phyloP scores from a whole-genome alignment of 2,113 vertebrate species.

The Sturnira hondurensis region DNA sequence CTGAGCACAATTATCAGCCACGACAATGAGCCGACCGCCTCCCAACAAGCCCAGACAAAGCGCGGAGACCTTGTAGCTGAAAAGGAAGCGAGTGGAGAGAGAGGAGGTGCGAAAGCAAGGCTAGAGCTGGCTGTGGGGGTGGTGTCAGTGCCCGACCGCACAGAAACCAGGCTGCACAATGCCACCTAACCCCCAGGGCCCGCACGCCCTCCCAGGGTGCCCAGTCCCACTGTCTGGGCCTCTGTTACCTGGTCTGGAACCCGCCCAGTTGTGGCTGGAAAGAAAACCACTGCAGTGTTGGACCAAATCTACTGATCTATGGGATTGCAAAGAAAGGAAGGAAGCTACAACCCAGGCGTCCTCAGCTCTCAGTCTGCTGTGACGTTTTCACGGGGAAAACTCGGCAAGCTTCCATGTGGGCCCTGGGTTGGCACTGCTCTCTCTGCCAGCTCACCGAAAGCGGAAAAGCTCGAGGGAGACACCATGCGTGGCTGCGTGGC shows the following conservation, averaged over 20 bases:
- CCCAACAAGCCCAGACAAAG: constrained; percentile 30
- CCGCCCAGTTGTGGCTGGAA: rapidly evolving
- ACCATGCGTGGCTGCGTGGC: no score
- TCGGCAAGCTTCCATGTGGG: rapidly evolving
- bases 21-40: background rate
- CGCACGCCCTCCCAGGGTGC: rapidly evolving
- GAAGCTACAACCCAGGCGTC: background rate
- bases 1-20: background rate
- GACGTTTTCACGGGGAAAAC: background rate
- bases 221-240: background rate
- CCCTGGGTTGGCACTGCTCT: background rate
- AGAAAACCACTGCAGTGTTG: background rate
- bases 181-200: background rate
- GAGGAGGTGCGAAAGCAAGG: background rate
- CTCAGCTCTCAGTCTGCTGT: rapidly evolving
- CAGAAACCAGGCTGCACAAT: background rate
- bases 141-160: rapidly evolving
- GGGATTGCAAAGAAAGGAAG: background rate
- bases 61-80: background rate
- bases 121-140: background rate
- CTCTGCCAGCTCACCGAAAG: background rate
- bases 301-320: rapidly evolving
- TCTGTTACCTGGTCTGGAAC: background rate
- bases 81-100: background rate
- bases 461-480: background rate